Conservation (phyloP, 1,140 invertebrate species). For the Zaprionus davidi region DNA sequence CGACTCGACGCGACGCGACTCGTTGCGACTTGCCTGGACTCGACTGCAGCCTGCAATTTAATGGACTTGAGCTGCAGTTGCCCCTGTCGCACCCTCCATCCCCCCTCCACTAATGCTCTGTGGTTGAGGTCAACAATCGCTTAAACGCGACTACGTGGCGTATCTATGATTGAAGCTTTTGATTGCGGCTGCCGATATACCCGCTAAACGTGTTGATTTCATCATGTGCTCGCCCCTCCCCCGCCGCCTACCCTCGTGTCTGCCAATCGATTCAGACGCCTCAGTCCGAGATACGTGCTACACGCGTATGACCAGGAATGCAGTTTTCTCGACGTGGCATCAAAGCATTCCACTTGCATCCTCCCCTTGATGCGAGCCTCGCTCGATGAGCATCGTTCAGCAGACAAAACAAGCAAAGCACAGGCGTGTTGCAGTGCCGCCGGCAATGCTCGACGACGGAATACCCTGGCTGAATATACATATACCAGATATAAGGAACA, state of each 20-base stretch:
- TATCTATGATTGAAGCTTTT: constrained; percentile 73
- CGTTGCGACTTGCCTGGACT: constrained; percentile 40
- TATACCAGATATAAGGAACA: not conserved
- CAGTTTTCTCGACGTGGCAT: constrained; percentile 13
- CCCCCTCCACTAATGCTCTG: constrained; percentile 42
- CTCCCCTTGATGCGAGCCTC: constrained; percentile 1
- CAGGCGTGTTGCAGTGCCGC: not conserved
- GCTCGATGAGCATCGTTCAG: not conserved
- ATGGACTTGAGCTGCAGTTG: constrained; percentile 54
- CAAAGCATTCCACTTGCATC: constrained; percentile 8
- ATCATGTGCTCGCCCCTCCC: constrained; percentile 13
- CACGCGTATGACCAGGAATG: constrained; percentile 4
- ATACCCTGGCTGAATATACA: not conserved
- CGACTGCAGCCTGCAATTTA: constrained; percentile 60
- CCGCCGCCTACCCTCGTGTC: not conserved
- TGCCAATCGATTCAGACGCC: not conserved
- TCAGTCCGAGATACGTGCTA: constrained; percentile 1
- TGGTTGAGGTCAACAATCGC: constrained; percentile 74
- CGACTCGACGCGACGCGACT: constrained; percentile 18
- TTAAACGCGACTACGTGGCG: constrained; percentile 74
- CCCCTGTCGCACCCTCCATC: not conserved
- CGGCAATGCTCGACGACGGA: not conserved
- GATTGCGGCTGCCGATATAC: constrained; percentile 50
- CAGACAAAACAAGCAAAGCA: constrained; percentile 4
- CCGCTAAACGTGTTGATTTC: constrained; percentile 64